Evolutionary conservation across 1,140 invertebrate genomes (phyloP).

Genomic region (Carcinoscorpius rotundicauda): DNA sequence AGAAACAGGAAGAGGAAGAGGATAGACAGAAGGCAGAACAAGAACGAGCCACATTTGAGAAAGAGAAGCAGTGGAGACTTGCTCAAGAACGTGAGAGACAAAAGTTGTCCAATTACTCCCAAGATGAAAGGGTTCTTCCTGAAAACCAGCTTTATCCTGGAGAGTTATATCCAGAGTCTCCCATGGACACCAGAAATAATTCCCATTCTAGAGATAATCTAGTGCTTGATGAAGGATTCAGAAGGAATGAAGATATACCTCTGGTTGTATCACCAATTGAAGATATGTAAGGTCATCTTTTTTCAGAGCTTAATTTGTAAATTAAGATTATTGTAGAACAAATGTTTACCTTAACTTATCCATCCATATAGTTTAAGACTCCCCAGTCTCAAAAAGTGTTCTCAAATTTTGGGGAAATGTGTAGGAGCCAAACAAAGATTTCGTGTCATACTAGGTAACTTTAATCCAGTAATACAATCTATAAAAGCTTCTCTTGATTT

Average conservation of each 20-base stretch:
- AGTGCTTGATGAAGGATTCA: neutral
- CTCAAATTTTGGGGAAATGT: too few species aligned
- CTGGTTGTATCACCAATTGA: too few species aligned
- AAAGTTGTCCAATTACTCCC: neutral
- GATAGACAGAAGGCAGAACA: conserved; percentile 10
- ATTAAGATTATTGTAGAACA: too few species aligned
- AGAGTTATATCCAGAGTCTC: neutral
- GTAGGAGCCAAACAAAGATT: too few species aligned
- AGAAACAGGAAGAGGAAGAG: conserved; percentile 21
- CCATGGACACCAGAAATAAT: neutral
- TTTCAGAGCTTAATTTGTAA: too few species aligned
- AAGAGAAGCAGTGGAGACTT: conserved; percentile 16
- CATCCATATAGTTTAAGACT: too few species aligned
- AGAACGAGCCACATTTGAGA: conserved; percentile 12
- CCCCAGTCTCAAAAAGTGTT: too few species aligned
- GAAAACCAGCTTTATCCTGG: neutral
- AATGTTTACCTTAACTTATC: too few species aligned
- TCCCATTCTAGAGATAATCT: neutral
- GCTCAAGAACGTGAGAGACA: conserved; percentile 21
- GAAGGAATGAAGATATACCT: neutral
- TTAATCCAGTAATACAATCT: too few species aligned
- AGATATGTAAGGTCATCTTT: too few species aligned
- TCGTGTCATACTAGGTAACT: too few species aligned
- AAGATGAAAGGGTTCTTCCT: neutral
- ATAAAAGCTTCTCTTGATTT: too few species aligned